These are phyloP conservation scores for Aethes cnicana DNA, from an alignment of 2,888 invertebrate species.

Conservation along the genomic window DNA sequence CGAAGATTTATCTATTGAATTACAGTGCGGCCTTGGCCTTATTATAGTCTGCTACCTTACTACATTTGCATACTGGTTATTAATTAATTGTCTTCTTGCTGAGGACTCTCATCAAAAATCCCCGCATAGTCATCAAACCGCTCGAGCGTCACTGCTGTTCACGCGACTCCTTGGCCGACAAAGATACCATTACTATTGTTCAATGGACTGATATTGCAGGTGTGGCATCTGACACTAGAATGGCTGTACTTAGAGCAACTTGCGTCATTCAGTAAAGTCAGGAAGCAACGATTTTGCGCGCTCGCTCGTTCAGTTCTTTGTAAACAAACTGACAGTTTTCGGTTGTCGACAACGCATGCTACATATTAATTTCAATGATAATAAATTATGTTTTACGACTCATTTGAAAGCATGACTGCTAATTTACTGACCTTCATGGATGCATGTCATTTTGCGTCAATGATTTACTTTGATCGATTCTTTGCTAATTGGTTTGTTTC, in stretches of 20 bases:
- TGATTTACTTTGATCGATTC: no score
- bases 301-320: not conserved
- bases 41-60: no score
- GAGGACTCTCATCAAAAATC: no score
- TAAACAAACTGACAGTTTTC: slow-evolving; percentile 6
- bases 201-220: slow-evolving; percentile 34
- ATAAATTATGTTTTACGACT: not conserved
- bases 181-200: slow-evolving; percentile 10
- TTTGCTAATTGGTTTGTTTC: no score
- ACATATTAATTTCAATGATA: not conserved
- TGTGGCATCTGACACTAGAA: slow-evolving; percentile 36
- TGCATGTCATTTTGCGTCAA: no score
- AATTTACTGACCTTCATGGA: no score
- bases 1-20: no score
- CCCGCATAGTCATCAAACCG: no score
- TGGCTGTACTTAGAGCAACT: slow-evolving; percentile 32
- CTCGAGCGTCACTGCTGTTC: slow-evolving; percentile 22
- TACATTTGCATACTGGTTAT: no score
- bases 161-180: slow-evolving; percentile 58
- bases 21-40: no score
- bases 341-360: not conserved
- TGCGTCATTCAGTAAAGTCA: slow-evolving; percentile 8
- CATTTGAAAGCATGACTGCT: not conserved
- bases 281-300: not conserved
- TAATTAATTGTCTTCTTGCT: no score